These are phyloP conservation scores for Phasia obesa DNA, from an alignment of 2,888 invertebrate species.

Conservation along the genomic window DNA sequence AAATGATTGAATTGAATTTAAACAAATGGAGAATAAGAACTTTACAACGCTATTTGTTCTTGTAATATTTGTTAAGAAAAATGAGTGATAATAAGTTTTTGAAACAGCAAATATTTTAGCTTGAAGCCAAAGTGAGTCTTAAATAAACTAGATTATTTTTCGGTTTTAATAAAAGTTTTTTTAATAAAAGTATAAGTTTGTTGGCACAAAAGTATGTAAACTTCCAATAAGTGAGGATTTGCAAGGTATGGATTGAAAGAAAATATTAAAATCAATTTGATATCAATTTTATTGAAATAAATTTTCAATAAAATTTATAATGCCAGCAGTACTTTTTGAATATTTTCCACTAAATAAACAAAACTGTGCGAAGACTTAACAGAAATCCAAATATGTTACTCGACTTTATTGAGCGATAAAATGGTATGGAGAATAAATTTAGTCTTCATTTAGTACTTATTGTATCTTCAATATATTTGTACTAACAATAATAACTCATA, in stretches of 20 bases:
- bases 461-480: no score
- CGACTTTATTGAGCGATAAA: no score
- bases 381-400: no score
- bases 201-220: neutral
- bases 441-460: no score
- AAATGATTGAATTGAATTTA: conserved; percentile 16
- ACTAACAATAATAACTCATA: no score
- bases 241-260: neutral
- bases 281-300: no score
- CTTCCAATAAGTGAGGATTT: neutral
- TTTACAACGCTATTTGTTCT: conserved; percentile 39
- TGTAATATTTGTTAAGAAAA: conserved; percentile 15
- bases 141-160: neutral
- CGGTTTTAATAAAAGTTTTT: neutral
- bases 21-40: conserved; percentile 58
- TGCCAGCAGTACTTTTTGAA: no score
- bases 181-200: neutral
- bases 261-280: neutral
- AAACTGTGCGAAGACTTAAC: no score
- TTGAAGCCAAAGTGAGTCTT: neutral
- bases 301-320: no score
- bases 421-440: no score
- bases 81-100: neutral
- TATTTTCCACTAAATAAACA: no score
- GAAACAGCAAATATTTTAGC: neutral